phyloP scores from a whole-genome alignment of 2,888 invertebrate genomes.

The Aspidiotus destructor region DNA sequence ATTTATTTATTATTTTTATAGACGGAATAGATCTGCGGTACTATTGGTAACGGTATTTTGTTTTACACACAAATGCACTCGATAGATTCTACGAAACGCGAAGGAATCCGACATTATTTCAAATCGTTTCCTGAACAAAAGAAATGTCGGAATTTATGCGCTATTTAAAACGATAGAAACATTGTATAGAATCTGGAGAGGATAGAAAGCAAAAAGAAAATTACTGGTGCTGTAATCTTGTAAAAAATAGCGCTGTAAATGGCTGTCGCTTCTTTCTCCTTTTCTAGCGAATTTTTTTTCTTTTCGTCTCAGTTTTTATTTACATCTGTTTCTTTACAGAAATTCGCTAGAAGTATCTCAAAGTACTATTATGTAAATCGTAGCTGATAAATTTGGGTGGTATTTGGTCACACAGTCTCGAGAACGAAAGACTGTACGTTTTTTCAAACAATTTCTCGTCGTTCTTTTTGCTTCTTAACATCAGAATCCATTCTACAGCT shows the following conservation, averaged over 20 bases:
- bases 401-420: conserved; percentile 11
- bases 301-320: neutral
- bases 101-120: no score
- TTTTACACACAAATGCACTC: no score
- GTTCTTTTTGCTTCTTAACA: neutral
- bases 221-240: neutral
- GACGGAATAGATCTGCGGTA: no score
- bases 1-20: no score
- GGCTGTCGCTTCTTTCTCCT: no score
- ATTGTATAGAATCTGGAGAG: neutral
- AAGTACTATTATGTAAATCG: conserved; percentile 28
- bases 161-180: neutral
- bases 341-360: conserved; percentile 18
- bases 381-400: conserved; percentile 21
- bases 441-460: neutral
- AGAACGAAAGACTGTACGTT: conserved; percentile 10
- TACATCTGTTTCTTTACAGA: conserved; percentile 9
- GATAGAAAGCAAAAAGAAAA: neutral
- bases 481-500: neutral
- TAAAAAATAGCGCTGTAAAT: neutral
- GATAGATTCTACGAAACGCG: no score
- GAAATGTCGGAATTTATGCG: neutral
- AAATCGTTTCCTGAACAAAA: neutral
- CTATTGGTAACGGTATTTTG: no score
- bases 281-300: neutral